A percentile compares a stretch with the other conserved stretches of the same genome.
Evolutionary conservation across 2,888 invertebrate genomes (phyloP).

Genomic region (Camponotus fellah): DNA sequence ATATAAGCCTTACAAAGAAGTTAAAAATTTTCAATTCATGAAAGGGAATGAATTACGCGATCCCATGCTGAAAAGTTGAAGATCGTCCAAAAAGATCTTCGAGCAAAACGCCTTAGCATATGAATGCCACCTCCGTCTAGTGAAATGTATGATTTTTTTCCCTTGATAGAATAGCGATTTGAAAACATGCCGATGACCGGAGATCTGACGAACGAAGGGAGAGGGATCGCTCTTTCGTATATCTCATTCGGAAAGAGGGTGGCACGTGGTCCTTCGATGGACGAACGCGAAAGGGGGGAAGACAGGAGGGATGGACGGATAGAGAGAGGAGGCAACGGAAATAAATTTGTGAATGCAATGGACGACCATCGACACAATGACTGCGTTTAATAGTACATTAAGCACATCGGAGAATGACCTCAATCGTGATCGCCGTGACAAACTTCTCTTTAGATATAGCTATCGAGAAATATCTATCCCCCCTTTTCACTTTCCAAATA

Average conservation of each 20-base stretch:
- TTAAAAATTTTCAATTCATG: not conserved
- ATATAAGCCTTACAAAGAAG: not conserved
- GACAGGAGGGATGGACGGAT: conserved; percentile 19
- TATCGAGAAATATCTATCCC: conserved; percentile 43
- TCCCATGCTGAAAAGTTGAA: conserved; percentile 54
- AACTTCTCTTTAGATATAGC: conserved; percentile 63
- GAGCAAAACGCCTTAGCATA: conserved; percentile 73
- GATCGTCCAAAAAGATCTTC: conserved; percentile 58
- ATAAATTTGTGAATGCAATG: conserved; percentile 83
- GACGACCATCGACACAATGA: conserved; percentile 81
- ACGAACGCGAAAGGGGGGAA: conserved; percentile 42
- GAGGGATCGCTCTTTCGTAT: conserved; percentile 79
- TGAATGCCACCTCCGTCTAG: conserved; percentile 64
- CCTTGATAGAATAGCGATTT: conserved; percentile 58
- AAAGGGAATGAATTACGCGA: conserved; percentile 4
- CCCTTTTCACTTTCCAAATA: conserved; percentile 23
- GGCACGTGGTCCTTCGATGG: conserved; percentile 76
- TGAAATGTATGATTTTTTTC: conserved; percentile 53
- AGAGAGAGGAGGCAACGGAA: conserved; percentile 73
- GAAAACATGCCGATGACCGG: conserved; percentile 61
- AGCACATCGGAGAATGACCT: conserved; percentile 72
- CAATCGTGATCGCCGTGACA: conserved; percentile 67
- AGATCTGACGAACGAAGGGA: conserved; percentile 57
- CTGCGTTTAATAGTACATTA: conserved; percentile 85
- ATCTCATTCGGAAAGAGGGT: conserved; percentile 71